phyloP scores from a whole-genome alignment of 1,140 invertebrate species.

The Nixonia krombeini region DNA sequence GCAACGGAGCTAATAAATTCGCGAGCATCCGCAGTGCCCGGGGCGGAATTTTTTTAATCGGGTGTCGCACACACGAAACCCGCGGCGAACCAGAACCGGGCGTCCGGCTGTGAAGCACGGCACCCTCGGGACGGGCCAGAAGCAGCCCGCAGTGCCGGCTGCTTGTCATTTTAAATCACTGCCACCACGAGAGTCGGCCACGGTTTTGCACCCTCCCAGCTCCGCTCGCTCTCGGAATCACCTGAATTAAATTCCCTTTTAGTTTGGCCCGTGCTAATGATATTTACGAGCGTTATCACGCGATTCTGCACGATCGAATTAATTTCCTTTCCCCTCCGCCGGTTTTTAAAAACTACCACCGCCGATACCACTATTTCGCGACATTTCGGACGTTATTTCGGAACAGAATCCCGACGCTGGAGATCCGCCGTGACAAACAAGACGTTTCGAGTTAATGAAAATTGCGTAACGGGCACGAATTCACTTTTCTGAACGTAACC shows the following conservation, averaged over 20 bases:
- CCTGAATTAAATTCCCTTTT: slow-evolving; percentile 56
- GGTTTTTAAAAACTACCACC: slow-evolving; percentile 41
- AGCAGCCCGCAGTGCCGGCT: slow-evolving; percentile 47
- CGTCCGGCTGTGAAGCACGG: slow-evolving; percentile 50
- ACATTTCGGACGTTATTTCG: too few relatives aligned
- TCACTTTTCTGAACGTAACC: slow-evolving; percentile 32
- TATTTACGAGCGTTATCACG: slow-evolving; percentile 50
- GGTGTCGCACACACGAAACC: slow-evolving; percentile 44
- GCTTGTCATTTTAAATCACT: slow-evolving; percentile 57
- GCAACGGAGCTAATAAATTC: slow-evolving; percentile 51
- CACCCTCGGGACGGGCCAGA: slow-evolving; percentile 49
- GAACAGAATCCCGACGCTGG: too few relatives aligned
- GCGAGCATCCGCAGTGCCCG: slow-evolving; percentile 48
- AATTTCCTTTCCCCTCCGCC: slow-evolving; percentile 36
- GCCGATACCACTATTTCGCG: too few relatives aligned
- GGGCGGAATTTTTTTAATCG: slow-evolving; percentile 52
- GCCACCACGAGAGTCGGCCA: slow-evolving; percentile 32
- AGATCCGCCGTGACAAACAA: too few relatives aligned
- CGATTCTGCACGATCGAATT: slow-evolving; percentile 42
- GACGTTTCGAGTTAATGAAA: slow-evolving; percentile 14
- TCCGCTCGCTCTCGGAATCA: slow-evolving; percentile 37
- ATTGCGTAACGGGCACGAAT: slow-evolving; percentile 19
- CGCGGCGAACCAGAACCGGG: slow-evolving; percentile 37
- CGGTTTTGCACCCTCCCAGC: slow-evolving; percentile 20
- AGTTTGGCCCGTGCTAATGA: slow-evolving; percentile 48